Evolutionary conservation across 2,113 vertebrate genomes (phyloP), one percentile per base, ranked within the genome.

Genomic region (Electrona antarctica): DNA sequence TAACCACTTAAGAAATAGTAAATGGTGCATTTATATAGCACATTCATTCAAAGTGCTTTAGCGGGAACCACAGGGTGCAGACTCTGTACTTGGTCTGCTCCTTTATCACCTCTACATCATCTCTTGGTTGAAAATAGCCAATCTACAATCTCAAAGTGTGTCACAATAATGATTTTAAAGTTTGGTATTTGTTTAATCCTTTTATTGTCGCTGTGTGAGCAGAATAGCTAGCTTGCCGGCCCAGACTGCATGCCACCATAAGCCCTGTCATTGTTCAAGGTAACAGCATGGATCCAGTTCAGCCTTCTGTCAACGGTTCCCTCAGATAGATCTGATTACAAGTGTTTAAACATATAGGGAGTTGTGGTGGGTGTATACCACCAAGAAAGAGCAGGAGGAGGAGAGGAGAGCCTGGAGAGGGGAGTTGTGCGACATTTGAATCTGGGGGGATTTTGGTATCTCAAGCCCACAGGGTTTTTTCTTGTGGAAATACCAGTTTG

Each of bases 271-370:
- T 90, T 91, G 86, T 89, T 82, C 6, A 3, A 46, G 52, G 52
- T 76, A 89, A 90, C 84, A 83, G 79, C 85, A 77, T 55, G 8
- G 61, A 69, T 77, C 66, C 15, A 73, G 59, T 71, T 84, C 70
- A 75, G 71, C 79, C 76, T 57, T 85, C 70, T 58, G 61, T 72
- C 78, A 73, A 77, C 68, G 13, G 70, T 62, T 63, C 70, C 59
- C 1, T 58, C 78, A 45, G 67, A 74, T n/a, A 74, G 69, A 90
- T 85, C 86, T 89, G 87, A 89, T 85, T 82, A 85, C 62, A 75
- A 51, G 76, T 82, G 79, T 86, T 82, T 70, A 86, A 89, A 87
- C 85, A 86, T 13, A 65, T 13, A 65, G 69, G 56, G n/a, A 3
- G 61, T 57, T 71, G 67, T 61, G 47, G 66, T 67, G 73, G 7